Evolutionary conservation across 2,888 invertebrate species (phyloP).

Genomic region (Portevinia maculata): DNA sequence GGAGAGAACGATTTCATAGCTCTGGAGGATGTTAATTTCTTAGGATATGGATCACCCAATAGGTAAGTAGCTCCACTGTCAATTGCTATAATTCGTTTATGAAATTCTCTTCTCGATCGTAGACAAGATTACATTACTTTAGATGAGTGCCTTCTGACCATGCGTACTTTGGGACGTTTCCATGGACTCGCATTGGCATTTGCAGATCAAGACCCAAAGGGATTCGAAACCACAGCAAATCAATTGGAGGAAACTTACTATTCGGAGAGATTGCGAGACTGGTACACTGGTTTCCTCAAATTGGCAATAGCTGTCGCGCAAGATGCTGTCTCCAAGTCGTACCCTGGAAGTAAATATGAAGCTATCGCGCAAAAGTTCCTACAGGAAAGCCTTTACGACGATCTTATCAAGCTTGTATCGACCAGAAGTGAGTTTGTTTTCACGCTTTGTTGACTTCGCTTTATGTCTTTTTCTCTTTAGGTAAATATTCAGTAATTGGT

Average conservation of each 20-base stretch:
- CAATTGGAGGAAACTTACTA: slow-evolving; percentile 85
- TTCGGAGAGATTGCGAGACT: slow-evolving; percentile 83
- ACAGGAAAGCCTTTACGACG: slow-evolving; percentile 84
- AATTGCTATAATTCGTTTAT: not conserved
- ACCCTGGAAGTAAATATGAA: slow-evolving; percentile 85
- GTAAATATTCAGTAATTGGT: slow-evolving; percentile 85
- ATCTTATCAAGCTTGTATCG: slow-evolving; percentile 81
- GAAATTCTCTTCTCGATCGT: not conserved
- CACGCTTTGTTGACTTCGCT: too few relatives aligned
- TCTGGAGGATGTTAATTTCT: slow-evolving; percentile 84
- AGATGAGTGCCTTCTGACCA: slow-evolving; percentile 83
- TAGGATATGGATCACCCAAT: slow-evolving; percentile 83
- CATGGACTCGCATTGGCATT: slow-evolving; percentile 86
- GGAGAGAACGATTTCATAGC: slow-evolving; percentile 85
- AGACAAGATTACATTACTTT: slow-evolving; percentile 84
- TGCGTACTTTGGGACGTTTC: slow-evolving; percentile 85
- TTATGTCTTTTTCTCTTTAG: too few relatives aligned
- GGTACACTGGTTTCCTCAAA: slow-evolving; percentile 85
- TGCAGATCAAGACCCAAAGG: slow-evolving; percentile 84
- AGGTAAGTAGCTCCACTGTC: slow-evolving; percentile 76
- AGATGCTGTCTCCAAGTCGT: slow-evolving; percentile 87
- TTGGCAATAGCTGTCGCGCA: slow-evolving; percentile 84
- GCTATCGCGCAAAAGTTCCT: slow-evolving; percentile 84
- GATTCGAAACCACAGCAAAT: slow-evolving; percentile 83
- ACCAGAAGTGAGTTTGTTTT: slow-evolving; percentile 75